Evolutionary conservation across 2,797 vertebrate species (phyloP), one percentile per base, ranked within the genome.

Genomic region (Lacerta viridis): DNA sequence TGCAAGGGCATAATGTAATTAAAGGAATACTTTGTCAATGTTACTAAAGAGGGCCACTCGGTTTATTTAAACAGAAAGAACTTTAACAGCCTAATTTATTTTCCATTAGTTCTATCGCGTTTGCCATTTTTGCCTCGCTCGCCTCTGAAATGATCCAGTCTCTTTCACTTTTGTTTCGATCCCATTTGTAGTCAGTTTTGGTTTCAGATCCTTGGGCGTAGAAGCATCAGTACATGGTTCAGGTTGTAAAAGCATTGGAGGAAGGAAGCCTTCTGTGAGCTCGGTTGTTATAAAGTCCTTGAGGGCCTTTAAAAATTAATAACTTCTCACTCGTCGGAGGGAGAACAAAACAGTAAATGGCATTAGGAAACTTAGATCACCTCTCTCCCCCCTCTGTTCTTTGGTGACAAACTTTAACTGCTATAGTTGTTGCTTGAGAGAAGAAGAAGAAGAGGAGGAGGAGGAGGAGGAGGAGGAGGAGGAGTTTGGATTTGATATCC

Each of bases 41-140:
- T 82, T 87, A 86, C 88, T 91, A 83, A 61, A 80, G 55, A 89
- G 55, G 89, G 43, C 29, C 61, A 6, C 81, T 88, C 33, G 23
- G 46, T 88, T 64, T 87, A 87, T 80, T 93, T 64, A 88, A 93
- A 68, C 2, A 87, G 83, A 93, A 93, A 87, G 81, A 79, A 89
- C 81, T 88, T 91, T 89, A 92, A 93, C 86, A 0, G 0, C 89
- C 76, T 88, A 82, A 93, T 90, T 91, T 93, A 66, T 92, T 94
- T 94, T 91, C 87, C 46, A 81, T 93, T 94, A 90, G 29, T 36
- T 87, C 55, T 29, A 27, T 80, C 87, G 69, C 75, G 87, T 76
- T 92, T 23, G 88, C 87, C 86, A 83, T 82, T 91, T 74, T 84
- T 39, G 69, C 27, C 90, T 90, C 36, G 85, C 88, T 74, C 46